A percentile compares a stretch with the other conserved stretches of the same genome.
These are phyloP conservation scores for Diprion similis DNA, from an alignment of 1,140 invertebrate species.

Conservation along the genomic window DNA sequence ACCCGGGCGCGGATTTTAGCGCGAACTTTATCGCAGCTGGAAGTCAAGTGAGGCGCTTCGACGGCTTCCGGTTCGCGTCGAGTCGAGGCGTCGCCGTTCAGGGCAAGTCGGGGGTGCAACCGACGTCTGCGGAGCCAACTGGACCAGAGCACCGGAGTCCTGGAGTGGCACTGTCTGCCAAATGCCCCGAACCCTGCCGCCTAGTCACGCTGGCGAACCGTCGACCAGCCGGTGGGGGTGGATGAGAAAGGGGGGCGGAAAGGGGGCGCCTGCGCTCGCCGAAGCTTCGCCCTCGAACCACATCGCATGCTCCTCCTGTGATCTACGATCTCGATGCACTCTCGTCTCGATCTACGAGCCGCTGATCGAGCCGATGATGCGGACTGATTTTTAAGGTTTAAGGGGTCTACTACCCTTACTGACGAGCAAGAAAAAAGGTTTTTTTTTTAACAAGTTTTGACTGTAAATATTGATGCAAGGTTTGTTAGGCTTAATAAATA, in stretches of 20 bases:
- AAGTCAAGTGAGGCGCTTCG: neutral
- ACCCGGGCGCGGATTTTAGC: neutral
- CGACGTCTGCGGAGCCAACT: neutral
- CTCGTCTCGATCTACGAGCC: too few relatives aligned
- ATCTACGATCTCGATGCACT: too few relatives aligned
- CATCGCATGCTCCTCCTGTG: too few relatives aligned
- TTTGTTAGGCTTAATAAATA: too few relatives aligned
- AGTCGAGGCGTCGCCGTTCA: neutral
- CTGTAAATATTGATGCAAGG: too few relatives aligned
- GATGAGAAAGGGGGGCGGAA: neutral
- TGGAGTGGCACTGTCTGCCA: neutral
- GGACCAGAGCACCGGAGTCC: conserved; percentile 1
- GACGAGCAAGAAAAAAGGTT: too few relatives aligned
- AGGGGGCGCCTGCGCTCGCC: too few relatives aligned
- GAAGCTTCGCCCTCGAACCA: too few relatives aligned
- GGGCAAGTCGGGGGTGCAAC: neutral
- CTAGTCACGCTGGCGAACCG: neutral
- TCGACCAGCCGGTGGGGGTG: neutral
- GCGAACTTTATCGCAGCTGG: neutral
- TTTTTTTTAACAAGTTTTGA: too few relatives aligned
- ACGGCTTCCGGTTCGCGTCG: neutral
- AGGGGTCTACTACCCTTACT: too few relatives aligned
- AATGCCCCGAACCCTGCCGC: neutral
- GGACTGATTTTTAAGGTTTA: too few relatives aligned
- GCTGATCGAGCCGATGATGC: too few relatives aligned